Evolutionary conservation across 35 echinoderm and acorn worm genomes (phyloP).

Genomic region (Strongylocentrotus purpuratus): DNA sequence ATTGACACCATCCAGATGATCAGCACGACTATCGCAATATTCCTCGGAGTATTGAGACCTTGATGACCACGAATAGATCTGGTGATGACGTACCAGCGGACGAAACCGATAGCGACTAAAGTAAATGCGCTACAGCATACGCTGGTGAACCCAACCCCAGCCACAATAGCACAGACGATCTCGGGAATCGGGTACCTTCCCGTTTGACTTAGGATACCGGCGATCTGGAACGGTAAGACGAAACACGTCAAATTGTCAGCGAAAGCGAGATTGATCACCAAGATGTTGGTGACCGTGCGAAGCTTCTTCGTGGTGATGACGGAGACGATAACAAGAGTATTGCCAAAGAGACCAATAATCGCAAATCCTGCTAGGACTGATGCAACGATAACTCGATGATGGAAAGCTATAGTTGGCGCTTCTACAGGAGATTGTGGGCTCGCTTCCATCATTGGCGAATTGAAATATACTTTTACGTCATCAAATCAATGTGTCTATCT

Average conservation of each 20-base stretch:
- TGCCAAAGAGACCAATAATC: conserved; percentile 33
- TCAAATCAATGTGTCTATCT: too few relatives aligned
- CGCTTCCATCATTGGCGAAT: too few relatives aligned
- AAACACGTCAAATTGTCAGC: conserved; percentile 56
- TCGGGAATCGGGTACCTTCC: conserved; percentile 45
- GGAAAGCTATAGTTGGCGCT: too few relatives aligned
- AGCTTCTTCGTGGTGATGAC: conserved; percentile 59
- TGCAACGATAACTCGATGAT: too few relatives aligned
- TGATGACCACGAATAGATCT: conserved; percentile 33
- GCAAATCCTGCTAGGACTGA: not conserved
- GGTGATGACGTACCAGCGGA: conserved; percentile 65
- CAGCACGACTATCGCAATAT: conserved; percentile 48
- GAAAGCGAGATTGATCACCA: conserved; percentile 62
- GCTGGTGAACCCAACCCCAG: conserved; percentile 8
- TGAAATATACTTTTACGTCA: too few relatives aligned
- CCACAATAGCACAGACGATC: not conserved
- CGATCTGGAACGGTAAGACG: conserved; percentile 28
- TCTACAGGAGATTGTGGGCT: too few relatives aligned
- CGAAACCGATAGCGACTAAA: conserved; percentile 57
- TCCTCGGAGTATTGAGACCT: conserved; percentile 10
- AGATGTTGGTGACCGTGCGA: conserved; percentile 64
- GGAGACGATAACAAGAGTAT: conserved; percentile 50
- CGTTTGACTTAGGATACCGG: conserved; percentile 30
- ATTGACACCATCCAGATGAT: conserved; percentile 54
- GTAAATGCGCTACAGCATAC: conserved; percentile 45